These are phyloP conservation scores for Helobdella robusta DNA, from an alignment of 2,888 invertebrate species.

Conservation along the genomic window DNA sequence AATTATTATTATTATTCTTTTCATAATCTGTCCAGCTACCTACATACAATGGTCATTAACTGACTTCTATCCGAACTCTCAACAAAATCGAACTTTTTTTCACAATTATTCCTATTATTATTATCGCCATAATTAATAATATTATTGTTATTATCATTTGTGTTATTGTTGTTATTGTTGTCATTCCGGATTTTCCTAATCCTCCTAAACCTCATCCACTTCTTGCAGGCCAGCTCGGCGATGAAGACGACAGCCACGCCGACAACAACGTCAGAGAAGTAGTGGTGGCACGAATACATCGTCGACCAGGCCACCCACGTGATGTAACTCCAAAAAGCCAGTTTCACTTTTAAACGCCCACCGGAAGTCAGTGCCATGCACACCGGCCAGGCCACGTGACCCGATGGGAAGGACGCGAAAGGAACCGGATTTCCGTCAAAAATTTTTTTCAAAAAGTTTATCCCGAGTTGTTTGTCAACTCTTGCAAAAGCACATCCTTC, in stretches of 20 bases:
- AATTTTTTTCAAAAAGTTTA: conserved; percentile 34
- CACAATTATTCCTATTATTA: too few relatives aligned
- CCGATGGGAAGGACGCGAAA: conserved; percentile 37
- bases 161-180: too few relatives aligned
- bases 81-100: too few relatives aligned
- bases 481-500: conserved; percentile 36
- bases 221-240: neutral
- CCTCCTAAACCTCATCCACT: too few relatives aligned
- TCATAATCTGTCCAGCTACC: too few relatives aligned
- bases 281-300: conserved; percentile 37
- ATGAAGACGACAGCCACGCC: conserved; percentile 16
- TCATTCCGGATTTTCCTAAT: too few relatives aligned
- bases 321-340: conserved; percentile 30
- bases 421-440: conserved; percentile 35
- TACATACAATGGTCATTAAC: too few relatives aligned
- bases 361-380: conserved; percentile 28
- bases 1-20: too few relatives aligned
- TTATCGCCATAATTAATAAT: too few relatives aligned
- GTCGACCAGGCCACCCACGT: conserved; percentile 36
- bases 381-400: conserved; percentile 36
- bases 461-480: conserved; percentile 30
- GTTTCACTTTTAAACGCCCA: neutral
- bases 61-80: too few relatives aligned
- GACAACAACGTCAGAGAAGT: conserved; percentile 33
- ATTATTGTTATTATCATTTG: too few relatives aligned